A percentile compares a stretch with the other conserved stretches of the same genome.
Evolutionary conservation across 2,888 invertebrate species (phyloP).

Genomic region (Aleiodes testaceus): DNA sequence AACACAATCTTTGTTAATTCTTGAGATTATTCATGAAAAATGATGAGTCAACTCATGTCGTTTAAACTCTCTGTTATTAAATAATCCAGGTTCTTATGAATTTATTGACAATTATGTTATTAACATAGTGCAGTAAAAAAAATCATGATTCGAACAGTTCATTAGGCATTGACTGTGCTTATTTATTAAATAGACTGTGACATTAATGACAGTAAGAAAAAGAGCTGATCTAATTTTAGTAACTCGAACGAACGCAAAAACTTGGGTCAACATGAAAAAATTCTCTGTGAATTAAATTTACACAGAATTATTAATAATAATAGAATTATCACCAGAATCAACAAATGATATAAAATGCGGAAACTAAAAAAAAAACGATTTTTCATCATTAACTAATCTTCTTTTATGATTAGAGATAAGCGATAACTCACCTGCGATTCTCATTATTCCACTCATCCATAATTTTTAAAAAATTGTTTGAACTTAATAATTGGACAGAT

Average conservation of each 20-base stretch:
- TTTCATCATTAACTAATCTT: neutral
- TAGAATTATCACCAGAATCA: neutral
- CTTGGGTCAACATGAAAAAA: conserved; percentile 1
- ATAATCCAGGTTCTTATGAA: too few relatives aligned
- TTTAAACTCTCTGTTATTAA: too few relatives aligned
- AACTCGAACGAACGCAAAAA: conserved; percentile 5
- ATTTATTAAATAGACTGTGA: conserved; percentile 16
- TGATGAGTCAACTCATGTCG: too few relatives aligned
- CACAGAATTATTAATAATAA: too few relatives aligned
- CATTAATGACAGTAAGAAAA: neutral
- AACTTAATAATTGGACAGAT: neutral
- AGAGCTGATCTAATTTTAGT: neutral
- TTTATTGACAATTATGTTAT: too few relatives aligned
- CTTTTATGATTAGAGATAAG: too few relatives aligned
- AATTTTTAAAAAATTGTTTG: neutral
- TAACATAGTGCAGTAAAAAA: too few relatives aligned
- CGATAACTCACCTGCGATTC: neutral
- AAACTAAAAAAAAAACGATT: neutral
- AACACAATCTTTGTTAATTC: too few relatives aligned
- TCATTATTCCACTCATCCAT: neutral
- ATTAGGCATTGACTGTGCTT: too few relatives aligned
- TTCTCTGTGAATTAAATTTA: conserved; percentile 3
- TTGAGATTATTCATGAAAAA: too few relatives aligned
- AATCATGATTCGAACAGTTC: too few relatives aligned
- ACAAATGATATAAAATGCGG: neutral